A percentile compares a stretch with the other conserved stretches of the same genome.
phyloP scores from a whole-genome alignment of 2,113 vertebrate species.

The Bos javanicus region DNA sequence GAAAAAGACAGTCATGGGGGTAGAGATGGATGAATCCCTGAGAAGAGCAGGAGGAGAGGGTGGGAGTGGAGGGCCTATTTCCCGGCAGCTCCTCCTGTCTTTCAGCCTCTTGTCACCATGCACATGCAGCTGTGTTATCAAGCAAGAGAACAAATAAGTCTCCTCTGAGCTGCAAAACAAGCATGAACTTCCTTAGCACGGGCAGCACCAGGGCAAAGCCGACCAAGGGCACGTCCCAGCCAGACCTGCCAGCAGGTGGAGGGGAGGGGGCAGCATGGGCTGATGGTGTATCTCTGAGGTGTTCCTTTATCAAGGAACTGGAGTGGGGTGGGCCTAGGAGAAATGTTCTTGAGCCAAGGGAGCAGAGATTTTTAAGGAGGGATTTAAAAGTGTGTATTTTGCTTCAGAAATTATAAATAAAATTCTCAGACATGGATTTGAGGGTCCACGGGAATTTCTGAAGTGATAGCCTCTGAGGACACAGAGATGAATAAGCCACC shows the following conservation, averaged over 20 bases:
- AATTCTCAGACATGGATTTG: not conserved
- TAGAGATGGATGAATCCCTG: not conserved
- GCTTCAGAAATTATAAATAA: not conserved
- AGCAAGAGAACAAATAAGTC: not conserved
- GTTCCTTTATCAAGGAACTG: not conserved
- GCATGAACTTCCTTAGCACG: not conserved
- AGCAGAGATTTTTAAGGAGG: not conserved
- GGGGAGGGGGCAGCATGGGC: not conserved
- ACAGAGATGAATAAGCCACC: not conserved
- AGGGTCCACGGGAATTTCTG: not conserved
- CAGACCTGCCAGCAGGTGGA: not conserved
- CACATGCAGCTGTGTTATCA: not conserved
- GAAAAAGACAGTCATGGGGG: not conserved
- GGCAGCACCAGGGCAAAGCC: not conserved
- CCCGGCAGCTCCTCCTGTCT: accelerated
- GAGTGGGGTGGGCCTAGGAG: not conserved
- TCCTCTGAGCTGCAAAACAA: not conserved
- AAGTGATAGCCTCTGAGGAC: not conserved
- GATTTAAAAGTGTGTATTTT: not conserved
- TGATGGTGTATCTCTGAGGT: not conserved
- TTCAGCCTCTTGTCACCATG: not conserved
- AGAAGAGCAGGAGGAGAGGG: not conserved
- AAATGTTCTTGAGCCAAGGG: not conserved
- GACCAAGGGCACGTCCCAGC: accelerated
- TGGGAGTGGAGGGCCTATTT: too few species aligned